Evolutionary conservation across 2,888 invertebrate genomes (phyloP), one percentile per base, ranked within the genome.

Genomic region (Cheilosia scutellata): DNA sequence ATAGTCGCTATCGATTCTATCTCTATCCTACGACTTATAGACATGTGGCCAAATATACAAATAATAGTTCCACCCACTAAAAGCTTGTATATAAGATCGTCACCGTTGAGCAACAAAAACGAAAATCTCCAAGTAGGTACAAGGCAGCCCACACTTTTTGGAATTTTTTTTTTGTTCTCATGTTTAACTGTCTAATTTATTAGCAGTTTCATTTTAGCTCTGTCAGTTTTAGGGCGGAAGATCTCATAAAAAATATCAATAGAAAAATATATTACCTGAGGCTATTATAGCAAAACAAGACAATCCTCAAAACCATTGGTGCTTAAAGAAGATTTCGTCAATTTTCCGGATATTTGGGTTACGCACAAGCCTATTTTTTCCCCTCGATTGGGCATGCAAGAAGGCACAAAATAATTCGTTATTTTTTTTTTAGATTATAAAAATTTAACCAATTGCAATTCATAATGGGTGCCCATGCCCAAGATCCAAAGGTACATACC

Each of bases 341-440:
- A 79, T 84, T 78, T 84, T 84, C 83, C 74, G 79, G 75, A 53
- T 31, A 71, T 80, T 84, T 79, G 75, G 80, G 60, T 74, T 66
- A 42, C 75, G 53, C 53, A 57, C 71, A 71, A 76, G 70, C 79
- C 77, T 57, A 70, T 71, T 65, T 82, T 74, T 84, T 84, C 51
- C 55, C 71, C 66, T 84, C 75, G 80, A 80, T 76, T 83, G 70
- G 65, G 72, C 82, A 83, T 63, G 65, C 37, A 37, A 37, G 37
- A 37, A 37, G 11, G 11, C 37, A n/a, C 71, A 42, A 57, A 49
- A 9, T 16, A 9, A 49, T 16, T 20, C 20, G 20, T 20, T 20
- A 20, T 20, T 49, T 57, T 31, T 29, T 62, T 60, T 62, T 82
- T 76, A 27, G 44, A 65, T 65, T 72, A 60, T n/a, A 20, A 51